phyloP scores from a whole-genome alignment of 2,888 invertebrate species.

The Sphaerophoria taeniata region DNA sequence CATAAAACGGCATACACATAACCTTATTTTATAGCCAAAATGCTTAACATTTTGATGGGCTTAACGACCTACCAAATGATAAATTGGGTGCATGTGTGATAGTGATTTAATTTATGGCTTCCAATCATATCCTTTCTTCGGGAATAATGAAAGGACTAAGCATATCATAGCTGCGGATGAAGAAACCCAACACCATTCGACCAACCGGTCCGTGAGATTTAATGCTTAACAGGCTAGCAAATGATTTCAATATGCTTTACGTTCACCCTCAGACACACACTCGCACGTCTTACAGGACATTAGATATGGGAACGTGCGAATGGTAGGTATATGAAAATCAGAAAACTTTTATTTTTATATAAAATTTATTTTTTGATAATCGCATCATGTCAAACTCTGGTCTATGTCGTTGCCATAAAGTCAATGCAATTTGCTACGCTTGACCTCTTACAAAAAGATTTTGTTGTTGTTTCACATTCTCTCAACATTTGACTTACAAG shows the following conservation, averaged over 20 bases:
- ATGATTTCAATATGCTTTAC: conserved; percentile 35
- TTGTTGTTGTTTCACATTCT: not conserved
- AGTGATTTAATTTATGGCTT: conserved; percentile 59
- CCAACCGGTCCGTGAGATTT: conserved; percentile 13
- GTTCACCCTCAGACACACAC: no score
- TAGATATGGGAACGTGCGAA: not conserved
- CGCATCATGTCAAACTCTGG: conserved; percentile 68
- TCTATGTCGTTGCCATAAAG: conserved; percentile 50
- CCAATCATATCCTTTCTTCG: conserved; percentile 39
- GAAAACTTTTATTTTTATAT: conserved; percentile 28
- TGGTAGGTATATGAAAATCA: not conserved
- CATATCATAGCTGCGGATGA: not conserved
- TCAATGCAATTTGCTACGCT: conserved; percentile 68
- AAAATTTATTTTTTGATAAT: conserved; percentile 67
- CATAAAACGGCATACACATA: not conserved
- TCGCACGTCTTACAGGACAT: not conserved
- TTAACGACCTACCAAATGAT: conserved; percentile 64
- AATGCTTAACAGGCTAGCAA: conserved; percentile 53
- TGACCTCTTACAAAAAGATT: conserved; percentile 53
- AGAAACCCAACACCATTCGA: not conserved
- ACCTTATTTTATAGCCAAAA: conserved; percentile 2
- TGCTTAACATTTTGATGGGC: conserved; percentile 57
- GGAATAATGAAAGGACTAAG: conserved; percentile 28
- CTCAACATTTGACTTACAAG: conserved; percentile 26
- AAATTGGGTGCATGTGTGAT: conserved; percentile 55